Percentiles rank a stretch among this genome's conserved stretches.
Evolutionary conservation across 2,797 vertebrate species (phyloP).

Genomic region (Nyctibius grandis): DNA sequence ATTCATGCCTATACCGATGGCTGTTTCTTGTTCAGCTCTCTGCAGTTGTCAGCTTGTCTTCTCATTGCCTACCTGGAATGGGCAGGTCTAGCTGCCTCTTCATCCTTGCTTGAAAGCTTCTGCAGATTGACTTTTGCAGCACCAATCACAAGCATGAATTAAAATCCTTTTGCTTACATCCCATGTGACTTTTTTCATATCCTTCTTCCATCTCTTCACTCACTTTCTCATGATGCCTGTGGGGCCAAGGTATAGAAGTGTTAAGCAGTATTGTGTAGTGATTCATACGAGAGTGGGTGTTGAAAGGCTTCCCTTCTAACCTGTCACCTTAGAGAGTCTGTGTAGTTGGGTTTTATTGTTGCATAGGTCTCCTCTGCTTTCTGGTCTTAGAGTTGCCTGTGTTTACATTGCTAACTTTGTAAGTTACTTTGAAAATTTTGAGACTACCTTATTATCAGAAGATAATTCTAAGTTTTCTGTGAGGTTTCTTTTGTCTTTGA

Average conservation of each 20-base stretch:
- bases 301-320: neutral
- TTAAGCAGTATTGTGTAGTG: neutral
- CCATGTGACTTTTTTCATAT: rapidly evolving
- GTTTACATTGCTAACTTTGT: neutral
- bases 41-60: neutral
- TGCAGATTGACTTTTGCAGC: neutral
- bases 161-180: neutral
- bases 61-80: neutral
- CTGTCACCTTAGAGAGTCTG: neutral
- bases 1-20: neutral
- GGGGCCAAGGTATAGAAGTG: neutral
- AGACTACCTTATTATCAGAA: neutral
- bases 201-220: neutral
- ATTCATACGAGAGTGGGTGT: neutral
- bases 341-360: neutral
- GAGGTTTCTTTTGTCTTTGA: neutral
- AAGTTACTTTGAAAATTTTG: neutral
- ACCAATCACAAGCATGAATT: neutral
- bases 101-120: neutral
- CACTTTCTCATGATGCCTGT: neutral
- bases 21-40: neutral
- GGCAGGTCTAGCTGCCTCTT: neutral
- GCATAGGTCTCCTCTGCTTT: neutral
- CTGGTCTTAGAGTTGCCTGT: neutral
- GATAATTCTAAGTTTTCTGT: neutral